Evolutionary conservation across 1,140 invertebrate species (phyloP), one percentile per base, ranked within the genome.

Genomic region (Leptestheria dahalacensis): DNA sequence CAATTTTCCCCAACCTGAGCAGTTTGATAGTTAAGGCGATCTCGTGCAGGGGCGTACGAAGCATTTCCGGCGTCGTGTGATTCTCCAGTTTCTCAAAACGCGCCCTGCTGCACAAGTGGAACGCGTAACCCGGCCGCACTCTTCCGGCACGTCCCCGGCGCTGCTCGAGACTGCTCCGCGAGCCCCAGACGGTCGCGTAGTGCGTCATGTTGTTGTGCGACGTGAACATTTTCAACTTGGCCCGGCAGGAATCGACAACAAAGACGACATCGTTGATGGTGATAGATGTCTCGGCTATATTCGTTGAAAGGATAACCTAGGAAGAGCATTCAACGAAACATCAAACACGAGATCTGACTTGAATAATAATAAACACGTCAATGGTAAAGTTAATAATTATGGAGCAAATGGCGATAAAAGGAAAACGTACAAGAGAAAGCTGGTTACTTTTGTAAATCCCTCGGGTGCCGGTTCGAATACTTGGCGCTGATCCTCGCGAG

Each of bases 241-340:
- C 87, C 73, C 94, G 94, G 68, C 92, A 93, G 41, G 85, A 86
- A 71, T 97, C 92, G 65, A 97, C 87, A 0, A 97, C 93, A 71
- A 86, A 96, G 1, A 97, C 92, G 6, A 97, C 86, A 70, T 97
- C 93, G 69, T 97, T 87, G 63, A 97, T 97, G 3, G 93, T 97
- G 53, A 97, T 92, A 6, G 91, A 92, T 0, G 89, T 91, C 75
- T 95, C 91, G 0, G 90, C 90, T 65, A 95, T 91, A 68, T 93
- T 93, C 0, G 91, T 94, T 1, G 90, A 83, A 12, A 94, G 68
- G 65, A 95, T 93, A 47, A 93, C 81, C 77, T 84, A 69, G n/a
- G n/a, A n/a, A n/a, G n/a, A n/a, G n/a, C n/a, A n/a, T n/a, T n/a
- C n/a, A n/a, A n/a, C n/a, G n/a, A n/a, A n/a, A n/a, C n/a, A n/a